Base-by-base conservation (phyloP, 2,888 invertebrate genomes). In the Monopis laevigella region DNA sequence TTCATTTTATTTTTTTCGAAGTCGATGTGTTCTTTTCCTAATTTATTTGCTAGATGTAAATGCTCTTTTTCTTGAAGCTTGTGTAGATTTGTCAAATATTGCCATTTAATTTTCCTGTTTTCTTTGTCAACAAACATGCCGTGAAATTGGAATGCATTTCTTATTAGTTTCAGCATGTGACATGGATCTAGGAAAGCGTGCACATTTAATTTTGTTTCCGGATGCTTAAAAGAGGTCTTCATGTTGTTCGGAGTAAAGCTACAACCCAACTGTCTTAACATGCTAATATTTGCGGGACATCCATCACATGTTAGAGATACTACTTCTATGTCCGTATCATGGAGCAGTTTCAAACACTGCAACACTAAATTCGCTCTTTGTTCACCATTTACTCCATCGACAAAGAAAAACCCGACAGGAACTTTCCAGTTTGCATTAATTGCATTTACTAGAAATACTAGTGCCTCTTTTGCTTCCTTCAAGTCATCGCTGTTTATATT, bases 321-420 rank as follows among this genome's bases (percentile, higher is more conserved):
- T 2, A 52, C 32, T 10, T 24, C 19, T 1, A 54, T 14, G 6
- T 43, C 46, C 6, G 43, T 35, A 30, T 48, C 47, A 2, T 45
- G n/a, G 6, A 47, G 11, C n/a, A 46, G 26, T n/a, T 48, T 39
- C 8, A 51, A 16, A 26, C 46, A 48, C 3, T 46, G 44, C 7
- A 8, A 35, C 1, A 51, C 39, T 2, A 55, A 34, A 32, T 36
- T 30, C 1, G 44, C 42, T 3, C 41, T 28, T 34, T 53, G 50
- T 19, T 43, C 35, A 5, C 45, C 47, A 18, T 40, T 48, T 2
- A 47, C 35, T n/a, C 52, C 47, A 26, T 48, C 42, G 1, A 51
- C 43, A 12, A 52, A 30, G 45, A 54, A 55, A 48, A 51, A 53
- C 1, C 46, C 52, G 1, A 54, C 45, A 2, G 52, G 52, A 16